Conservation (phyloP, 2,888 invertebrate species). For the Brenthis ino region DNA sequence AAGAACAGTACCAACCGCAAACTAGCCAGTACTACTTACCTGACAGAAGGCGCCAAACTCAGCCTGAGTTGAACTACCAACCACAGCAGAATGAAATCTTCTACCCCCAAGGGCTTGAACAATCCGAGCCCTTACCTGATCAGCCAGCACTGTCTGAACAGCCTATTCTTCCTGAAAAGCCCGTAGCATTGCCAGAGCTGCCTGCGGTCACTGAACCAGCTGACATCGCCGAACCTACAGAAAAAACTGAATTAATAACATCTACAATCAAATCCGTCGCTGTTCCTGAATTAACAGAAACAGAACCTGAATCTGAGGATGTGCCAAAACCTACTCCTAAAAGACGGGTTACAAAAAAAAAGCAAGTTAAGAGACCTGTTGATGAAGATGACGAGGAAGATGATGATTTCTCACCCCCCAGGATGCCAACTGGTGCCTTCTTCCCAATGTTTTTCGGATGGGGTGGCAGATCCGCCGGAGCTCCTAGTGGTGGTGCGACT, state of each 20-base stretch:
- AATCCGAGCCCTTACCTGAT: constrained; percentile 48
- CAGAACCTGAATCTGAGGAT: constrained; percentile 69
- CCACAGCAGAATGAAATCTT: constrained; percentile 73
- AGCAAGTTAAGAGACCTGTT: constrained; percentile 63
- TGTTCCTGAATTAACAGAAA: constrained; percentile 63
- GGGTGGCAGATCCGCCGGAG: constrained; percentile 64
- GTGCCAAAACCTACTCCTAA: constrained; percentile 56
- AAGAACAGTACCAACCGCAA: constrained; percentile 51
- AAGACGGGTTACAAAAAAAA: constrained; percentile 67
- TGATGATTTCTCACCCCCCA: constrained; percentile 67
- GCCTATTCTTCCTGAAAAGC: constrained; percentile 47
- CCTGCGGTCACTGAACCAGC: constrained; percentile 54
- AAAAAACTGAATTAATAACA: constrained; percentile 56
- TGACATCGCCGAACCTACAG: constrained; percentile 61
- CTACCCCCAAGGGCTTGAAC: constrained; percentile 52
- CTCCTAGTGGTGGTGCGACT: constrained; percentile 82
- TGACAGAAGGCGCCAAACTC: constrained; percentile 69
- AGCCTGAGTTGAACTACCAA: constrained; percentile 57
- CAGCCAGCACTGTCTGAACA: constrained; percentile 42
- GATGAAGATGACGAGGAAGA: constrained; percentile 80
- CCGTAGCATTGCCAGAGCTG: constrained; percentile 39
- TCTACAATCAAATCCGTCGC: constrained; percentile 58
- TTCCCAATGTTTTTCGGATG: constrained; percentile 86
- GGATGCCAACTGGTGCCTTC: constrained; percentile 80
- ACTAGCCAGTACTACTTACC: constrained; percentile 69